Conservation (phyloP, 2,113 vertebrate species). For the Perognathus longimembris region DNA sequence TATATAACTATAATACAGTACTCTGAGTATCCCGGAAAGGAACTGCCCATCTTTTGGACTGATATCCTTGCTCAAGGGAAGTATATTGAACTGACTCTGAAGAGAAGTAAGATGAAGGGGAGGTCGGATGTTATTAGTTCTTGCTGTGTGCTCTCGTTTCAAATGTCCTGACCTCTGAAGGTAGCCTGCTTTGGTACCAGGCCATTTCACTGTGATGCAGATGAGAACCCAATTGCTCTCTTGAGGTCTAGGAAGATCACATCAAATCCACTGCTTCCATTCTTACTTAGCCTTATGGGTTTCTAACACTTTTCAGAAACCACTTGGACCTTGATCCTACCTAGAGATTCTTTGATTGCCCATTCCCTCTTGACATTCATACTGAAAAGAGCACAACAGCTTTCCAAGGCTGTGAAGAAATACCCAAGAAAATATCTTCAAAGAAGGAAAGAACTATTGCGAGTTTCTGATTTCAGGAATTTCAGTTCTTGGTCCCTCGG, state of each 20-base stretch:
- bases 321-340: not conserved
- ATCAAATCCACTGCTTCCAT: too few species aligned
- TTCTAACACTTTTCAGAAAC: not conserved
- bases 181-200: not conserved
- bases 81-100: not conserved
- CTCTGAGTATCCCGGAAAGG: not conserved
- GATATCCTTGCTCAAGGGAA: fast-evolving
- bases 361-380: not conserved
- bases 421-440: not conserved
- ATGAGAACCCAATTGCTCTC: not conserved
- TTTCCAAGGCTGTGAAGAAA: not conserved
- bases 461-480: not conserved
- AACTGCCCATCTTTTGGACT: not conserved
- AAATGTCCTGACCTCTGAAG: not conserved
- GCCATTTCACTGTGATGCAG: not conserved
- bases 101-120: too few species aligned
- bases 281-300: not conserved
- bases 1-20: not conserved
- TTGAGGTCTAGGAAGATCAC: not conserved
- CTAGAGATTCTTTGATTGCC: not conserved
- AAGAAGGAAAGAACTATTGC: not conserved
- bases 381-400: not conserved
- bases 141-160: not conserved
- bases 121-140: not conserved
- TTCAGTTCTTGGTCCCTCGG: not conserved